These are phyloP conservation scores for Sylvicola cinctus DNA, from an alignment of 2,888 invertebrate genomes.

Conservation along the genomic window DNA sequence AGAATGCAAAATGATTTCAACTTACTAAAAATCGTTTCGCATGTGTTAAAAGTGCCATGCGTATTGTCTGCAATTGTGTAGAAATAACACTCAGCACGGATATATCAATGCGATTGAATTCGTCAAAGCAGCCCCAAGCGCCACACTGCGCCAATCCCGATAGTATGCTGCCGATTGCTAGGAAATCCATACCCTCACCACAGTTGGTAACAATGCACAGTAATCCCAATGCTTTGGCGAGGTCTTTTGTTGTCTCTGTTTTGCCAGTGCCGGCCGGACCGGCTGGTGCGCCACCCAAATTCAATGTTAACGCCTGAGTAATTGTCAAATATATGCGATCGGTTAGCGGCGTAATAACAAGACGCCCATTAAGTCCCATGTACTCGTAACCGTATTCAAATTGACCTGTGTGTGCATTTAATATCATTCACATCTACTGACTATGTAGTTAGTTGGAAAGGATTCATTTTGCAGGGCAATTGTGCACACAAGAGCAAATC, in stretches of 20 bases:
- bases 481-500: too few relatives aligned
- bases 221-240: slow-evolving; percentile 73
- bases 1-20: slow-evolving; percentile 2
- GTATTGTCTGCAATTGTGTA: slow-evolving; percentile 73
- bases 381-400: slow-evolving; percentile 92
- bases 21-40: slow-evolving; percentile 52
- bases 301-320: slow-evolving; percentile 81
- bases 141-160: slow-evolving; percentile 36
- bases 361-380: slow-evolving; percentile 79
- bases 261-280: slow-evolving; percentile 41
- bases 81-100: slow-evolving; percentile 87
- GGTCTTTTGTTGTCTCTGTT: slow-evolving; percentile 79
- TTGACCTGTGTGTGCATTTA: slow-evolving; percentile 30
- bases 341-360: slow-evolving; percentile 82
- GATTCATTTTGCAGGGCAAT: too few relatives aligned
- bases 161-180: slow-evolving; percentile 57
- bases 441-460: too few relatives aligned
- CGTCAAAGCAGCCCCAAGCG: slow-evolving; percentile 92
- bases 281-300: slow-evolving; percentile 78
- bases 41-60: slow-evolving; percentile 59
- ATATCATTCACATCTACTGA: too few relatives aligned
- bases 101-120: slow-evolving; percentile 83
- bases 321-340: slow-evolving; percentile 84
- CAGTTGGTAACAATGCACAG: slow-evolving; percentile 78
- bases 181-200: slow-evolving; percentile 83